These are phyloP conservation scores for Caenorhabditis sinica DNA, from an alignment of 2,888 invertebrate species.

Conservation along the genomic window DNA sequence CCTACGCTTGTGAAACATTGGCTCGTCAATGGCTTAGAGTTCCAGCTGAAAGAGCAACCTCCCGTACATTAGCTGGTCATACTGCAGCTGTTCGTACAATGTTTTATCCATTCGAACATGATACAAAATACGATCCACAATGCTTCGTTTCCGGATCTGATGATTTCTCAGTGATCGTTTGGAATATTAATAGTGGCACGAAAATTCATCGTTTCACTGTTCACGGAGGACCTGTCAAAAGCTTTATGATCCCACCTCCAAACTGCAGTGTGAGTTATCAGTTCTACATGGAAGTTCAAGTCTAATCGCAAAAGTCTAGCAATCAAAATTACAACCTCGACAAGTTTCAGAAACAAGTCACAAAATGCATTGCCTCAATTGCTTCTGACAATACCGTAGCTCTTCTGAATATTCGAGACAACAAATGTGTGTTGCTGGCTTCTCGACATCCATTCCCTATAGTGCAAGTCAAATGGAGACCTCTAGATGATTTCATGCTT, in stretches of 20 bases:
- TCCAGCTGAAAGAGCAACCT: constrained; percentile 57
- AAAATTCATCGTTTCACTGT: constrained; percentile 96
- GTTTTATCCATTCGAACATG: constrained; percentile 94
- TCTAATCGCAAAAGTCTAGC: no score
- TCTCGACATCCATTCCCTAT: constrained; percentile 96
- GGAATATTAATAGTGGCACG: constrained; percentile 81
- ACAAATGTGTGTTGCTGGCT: constrained; percentile 95
- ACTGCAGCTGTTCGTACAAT: constrained; percentile 84
- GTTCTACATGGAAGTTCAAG: not conserved
- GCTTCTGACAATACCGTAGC: constrained; percentile 98
- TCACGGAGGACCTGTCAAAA: constrained; percentile 97
- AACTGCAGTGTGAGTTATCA: constrained; percentile 86
- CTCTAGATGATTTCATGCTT: constrained; percentile 97
- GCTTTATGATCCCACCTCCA: constrained; percentile 94
- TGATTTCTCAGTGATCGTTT: constrained; percentile 91
- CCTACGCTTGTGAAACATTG: constrained; percentile 96
- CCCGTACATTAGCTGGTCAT: constrained; percentile 68
- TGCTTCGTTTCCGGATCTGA: constrained; percentile 89
- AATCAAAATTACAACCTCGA: not conserved
- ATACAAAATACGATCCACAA: constrained; percentile 86
- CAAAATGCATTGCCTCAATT: constrained; percentile 88
- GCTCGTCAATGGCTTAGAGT: constrained; percentile 90
- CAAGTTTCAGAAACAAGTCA: constrained; percentile 70
- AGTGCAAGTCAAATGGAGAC: constrained; percentile 84
- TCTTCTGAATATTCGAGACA: constrained; percentile 92